Percentiles rank a stretch among this genome's conserved stretches.
Evolutionary conservation across 2,113 vertebrate genomes (phyloP).

Genomic region (Nyctereutes procyonoides): DNA sequence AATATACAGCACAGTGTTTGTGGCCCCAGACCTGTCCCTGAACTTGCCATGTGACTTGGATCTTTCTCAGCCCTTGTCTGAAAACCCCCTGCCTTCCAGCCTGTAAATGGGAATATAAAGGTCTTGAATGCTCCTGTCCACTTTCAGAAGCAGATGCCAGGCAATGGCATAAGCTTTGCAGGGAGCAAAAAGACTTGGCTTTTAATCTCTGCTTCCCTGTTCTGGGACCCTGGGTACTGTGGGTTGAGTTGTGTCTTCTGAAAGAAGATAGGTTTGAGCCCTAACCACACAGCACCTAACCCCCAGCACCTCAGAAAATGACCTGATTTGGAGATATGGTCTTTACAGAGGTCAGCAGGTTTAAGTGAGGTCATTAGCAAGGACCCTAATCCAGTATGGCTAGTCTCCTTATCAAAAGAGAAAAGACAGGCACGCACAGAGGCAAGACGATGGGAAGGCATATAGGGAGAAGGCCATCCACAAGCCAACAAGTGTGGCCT

Average conservation of each 20-base stretch:
- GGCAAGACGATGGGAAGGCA: not conserved
- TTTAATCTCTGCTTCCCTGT: not conserved
- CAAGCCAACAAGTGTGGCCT: not conserved
- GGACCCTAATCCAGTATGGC: not conserved
- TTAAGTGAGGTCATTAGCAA: not conserved
- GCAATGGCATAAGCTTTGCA: not conserved
- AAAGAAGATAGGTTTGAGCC: not conserved
- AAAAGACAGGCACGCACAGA: not conserved
- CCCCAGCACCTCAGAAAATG: not conserved
- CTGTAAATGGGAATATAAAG: not conserved
- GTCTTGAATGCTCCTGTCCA: not conserved
- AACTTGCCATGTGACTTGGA: not conserved
- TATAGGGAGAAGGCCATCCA: not conserved
- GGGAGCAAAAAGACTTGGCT: not conserved
- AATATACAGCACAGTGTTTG: accelerated
- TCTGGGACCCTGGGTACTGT: not conserved
- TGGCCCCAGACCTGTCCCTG: not conserved
- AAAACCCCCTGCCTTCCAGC: not conserved
- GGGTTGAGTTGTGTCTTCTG: not conserved
- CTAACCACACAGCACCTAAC: not conserved
- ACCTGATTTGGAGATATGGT: not conserved
- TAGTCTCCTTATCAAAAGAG: not conserved
- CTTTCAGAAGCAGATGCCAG: not conserved
- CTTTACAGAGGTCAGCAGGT: not conserved
- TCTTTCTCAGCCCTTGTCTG: not conserved